Conservation (phyloP, 1,140 invertebrate genomes). For the Ctenoplectra terminalis region DNA sequence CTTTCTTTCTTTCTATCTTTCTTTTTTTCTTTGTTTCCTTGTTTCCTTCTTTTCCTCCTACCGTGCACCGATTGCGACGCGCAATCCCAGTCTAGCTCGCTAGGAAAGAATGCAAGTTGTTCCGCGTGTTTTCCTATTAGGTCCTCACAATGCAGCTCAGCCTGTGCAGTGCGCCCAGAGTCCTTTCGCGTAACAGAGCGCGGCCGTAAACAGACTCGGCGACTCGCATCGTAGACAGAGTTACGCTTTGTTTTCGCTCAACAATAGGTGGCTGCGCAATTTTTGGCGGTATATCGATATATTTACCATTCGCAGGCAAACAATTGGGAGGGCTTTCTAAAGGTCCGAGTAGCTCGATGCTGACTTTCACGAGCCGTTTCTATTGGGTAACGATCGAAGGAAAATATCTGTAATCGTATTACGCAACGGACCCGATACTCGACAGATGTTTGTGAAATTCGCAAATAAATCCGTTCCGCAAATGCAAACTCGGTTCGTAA, state of each 20-base stretch:
- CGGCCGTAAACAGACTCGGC: background rate
- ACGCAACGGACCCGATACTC: background rate
- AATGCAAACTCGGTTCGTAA: background rate
- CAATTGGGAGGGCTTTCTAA: background rate
- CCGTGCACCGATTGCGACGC: background rate
- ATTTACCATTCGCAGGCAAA: slow-evolving; percentile 13
- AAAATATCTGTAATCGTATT: slow-evolving; percentile 6
- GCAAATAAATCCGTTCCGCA: too few relatives aligned
- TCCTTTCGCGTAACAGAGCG: slow-evolving; percentile 47
- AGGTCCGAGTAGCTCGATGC: background rate
- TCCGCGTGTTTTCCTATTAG: slow-evolving; percentile 67
- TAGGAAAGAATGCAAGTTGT: slow-evolving; percentile 52
- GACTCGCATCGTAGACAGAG: slow-evolving; percentile 42
- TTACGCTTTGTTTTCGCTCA: slow-evolving; percentile 43
- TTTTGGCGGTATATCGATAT: slow-evolving; percentile 29
- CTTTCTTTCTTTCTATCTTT: too few relatives aligned
- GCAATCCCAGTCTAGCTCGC: slow-evolving; percentile 18
- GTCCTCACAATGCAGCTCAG: slow-evolving; percentile 48
- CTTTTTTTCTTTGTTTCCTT: too few relatives aligned
- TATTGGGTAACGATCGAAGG: background rate
- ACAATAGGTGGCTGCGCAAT: slow-evolving; percentile 39
- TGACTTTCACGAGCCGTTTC: background rate
- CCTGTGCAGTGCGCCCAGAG: background rate
- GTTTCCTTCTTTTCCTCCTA: slow-evolving; percentile 16
- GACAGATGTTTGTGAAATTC: too few relatives aligned